phyloP scores from a whole-genome alignment of 2,888 invertebrate genomes.

The Coelopa pilipes region DNA sequence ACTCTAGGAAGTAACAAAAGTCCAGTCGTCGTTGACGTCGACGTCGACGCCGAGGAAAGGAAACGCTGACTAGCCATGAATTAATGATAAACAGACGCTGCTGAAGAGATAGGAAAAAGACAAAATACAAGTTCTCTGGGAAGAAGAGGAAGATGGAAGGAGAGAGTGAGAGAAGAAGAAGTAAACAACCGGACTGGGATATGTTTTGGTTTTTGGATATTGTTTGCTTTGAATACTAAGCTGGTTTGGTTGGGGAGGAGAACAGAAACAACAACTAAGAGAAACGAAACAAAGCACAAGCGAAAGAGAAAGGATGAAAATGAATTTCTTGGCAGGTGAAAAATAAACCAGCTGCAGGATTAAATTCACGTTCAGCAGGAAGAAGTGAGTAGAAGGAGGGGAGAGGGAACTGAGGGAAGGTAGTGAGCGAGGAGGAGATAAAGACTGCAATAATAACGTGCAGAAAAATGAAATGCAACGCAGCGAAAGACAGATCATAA shows the following conservation, averaged over 20 bases:
- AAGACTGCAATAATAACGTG: not conserved
- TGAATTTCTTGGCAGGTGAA: constrained; percentile 26
- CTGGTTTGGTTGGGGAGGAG: not conserved
- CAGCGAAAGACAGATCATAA: too few relatives aligned
- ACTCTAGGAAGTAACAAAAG: too few relatives aligned
- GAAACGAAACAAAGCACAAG: not conserved
- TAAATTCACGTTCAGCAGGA: not conserved
- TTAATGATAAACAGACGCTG: not conserved
- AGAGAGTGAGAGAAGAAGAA: too few relatives aligned
- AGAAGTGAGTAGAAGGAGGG: not conserved
- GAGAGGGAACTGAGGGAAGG: not conserved
- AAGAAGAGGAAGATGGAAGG: too few relatives aligned
- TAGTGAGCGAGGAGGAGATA: not conserved
- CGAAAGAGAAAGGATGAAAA: constrained; percentile 31
- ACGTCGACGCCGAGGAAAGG: too few relatives aligned
- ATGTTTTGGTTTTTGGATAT: not conserved
- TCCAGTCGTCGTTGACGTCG: too few relatives aligned
- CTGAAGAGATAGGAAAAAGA: not conserved
- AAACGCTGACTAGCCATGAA: too few relatives aligned
- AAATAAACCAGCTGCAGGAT: constrained; percentile 26
- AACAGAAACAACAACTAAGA: not conserved
- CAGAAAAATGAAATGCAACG: not conserved
- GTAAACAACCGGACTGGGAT: too few relatives aligned
- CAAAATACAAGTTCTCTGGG: not conserved
- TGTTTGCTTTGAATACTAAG: not conserved